phyloP scores from a whole-genome alignment of 2,888 invertebrate genomes.

The Poecilus cupreus region DNA sequence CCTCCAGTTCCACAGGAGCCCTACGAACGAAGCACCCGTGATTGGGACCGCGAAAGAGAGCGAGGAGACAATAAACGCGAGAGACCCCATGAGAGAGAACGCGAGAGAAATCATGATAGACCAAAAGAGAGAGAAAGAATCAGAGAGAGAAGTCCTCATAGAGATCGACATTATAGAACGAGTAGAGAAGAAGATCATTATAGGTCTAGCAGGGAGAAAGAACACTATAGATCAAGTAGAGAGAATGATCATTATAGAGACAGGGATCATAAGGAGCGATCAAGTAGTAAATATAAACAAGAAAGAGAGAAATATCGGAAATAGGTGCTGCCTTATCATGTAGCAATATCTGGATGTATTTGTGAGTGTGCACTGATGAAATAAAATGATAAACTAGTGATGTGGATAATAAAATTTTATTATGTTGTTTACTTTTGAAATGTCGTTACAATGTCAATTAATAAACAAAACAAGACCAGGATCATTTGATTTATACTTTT shows the following conservation, averaged over 20 bases:
- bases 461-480: too few species aligned
- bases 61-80: conserved; percentile 62
- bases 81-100: conserved; percentile 66
- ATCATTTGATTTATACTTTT: too few species aligned
- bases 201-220: conserved; percentile 62
- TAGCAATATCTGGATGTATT: conserved; percentile 19
- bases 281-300: conserved; percentile 65
- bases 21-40: conserved; percentile 51
- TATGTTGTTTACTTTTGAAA: background rate
- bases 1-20: conserved; percentile 58
- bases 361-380: background rate
- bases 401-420: background rate
- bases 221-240: conserved; percentile 64
- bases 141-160: conserved; percentile 63
- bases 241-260: conserved; percentile 65
- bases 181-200: conserved; percentile 66
- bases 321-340: conserved; percentile 10
- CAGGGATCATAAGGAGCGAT: conserved; percentile 64
- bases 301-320: conserved; percentile 64
- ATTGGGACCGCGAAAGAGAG: conserved; percentile 66
- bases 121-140: conserved; percentile 62
- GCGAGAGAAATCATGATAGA: conserved; percentile 64
- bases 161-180: conserved; percentile 64
- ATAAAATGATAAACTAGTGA: conserved; percentile 5
- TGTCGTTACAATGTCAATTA: background rate